A percentile compares a stretch with the other conserved stretches of the same genome.
These are phyloP conservation scores for Tribolium castaneum DNA, from an alignment of 1,140 invertebrate species.

Conservation along the genomic window DNA sequence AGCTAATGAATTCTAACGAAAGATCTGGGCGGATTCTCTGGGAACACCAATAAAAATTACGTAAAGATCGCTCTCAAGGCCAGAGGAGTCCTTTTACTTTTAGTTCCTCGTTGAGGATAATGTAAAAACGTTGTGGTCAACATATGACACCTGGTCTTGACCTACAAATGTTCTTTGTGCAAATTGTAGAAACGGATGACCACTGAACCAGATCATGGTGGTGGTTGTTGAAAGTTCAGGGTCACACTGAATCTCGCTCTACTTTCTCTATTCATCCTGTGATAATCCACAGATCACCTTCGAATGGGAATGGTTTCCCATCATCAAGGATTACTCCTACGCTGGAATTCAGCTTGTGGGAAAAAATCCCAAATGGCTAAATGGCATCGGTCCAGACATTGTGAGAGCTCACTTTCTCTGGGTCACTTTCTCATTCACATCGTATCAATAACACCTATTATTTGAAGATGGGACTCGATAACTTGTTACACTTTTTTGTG, in stretches of 20 bases:
- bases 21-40: slow-evolving; percentile 9
- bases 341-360: neutral
- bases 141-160: slow-evolving; percentile 30
- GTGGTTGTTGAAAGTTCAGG: slow-evolving; percentile 37
- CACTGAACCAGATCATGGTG: slow-evolving; percentile 22
- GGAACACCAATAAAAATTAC: slow-evolving; percentile 22
- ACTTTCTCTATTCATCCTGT: slow-evolving; percentile 33
- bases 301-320: neutral
- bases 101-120: slow-evolving; percentile 3
- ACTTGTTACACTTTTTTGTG: neutral
- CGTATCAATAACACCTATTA: slow-evolving; percentile 6
- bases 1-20: slow-evolving; percentile 27
- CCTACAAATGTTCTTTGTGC: neutral
- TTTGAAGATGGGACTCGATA: slow-evolving; percentile 14
- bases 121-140: neutral
- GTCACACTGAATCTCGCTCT: slow-evolving; percentile 25
- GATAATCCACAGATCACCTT: neutral
- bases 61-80: slow-evolving; percentile 20
- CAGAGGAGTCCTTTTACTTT: slow-evolving; percentile 7
- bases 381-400: slow-evolving; percentile 23
- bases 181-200: slow-evolving; percentile 8
- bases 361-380: neutral
- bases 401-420: slow-evolving; percentile 38
- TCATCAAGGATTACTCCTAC: neutral
- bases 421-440: slow-evolving; percentile 36